Base-by-base conservation (phyloP, 23 tunicate genomes). In the Phallusia fumigata region DNA sequence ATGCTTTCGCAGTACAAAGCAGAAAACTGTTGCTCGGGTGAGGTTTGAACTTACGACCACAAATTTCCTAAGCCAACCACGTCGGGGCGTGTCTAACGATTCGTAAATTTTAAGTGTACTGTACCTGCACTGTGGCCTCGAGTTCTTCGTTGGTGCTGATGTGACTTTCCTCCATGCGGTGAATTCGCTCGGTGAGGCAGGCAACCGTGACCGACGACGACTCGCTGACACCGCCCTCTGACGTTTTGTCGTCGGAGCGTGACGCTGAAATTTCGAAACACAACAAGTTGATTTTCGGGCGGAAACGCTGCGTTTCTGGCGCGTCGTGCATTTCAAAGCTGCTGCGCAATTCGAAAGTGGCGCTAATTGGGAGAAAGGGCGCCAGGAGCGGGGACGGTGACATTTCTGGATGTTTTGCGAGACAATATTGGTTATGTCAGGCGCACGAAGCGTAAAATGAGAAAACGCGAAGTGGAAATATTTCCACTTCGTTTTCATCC, bases 61-160 rank as follows among this genome's bases (percentile, higher is more conserved):
- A n/a, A n/a, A n/a, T n/a, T n/a, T n/a, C n/a, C n/a, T n/a, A n/a
- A n/a, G n/a, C n/a, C n/a, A n/a, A n/a, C n/a, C n/a, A n/a, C n/a
- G n/a, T n/a, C n/a, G n/a, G n/a, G n/a, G n/a, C n/a, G n/a, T n/a
- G n/a, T n/a, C n/a, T n/a, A n/a, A n/a, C n/a, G n/a, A n/a, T n/a
- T 51, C 58, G 15, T 51, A 15, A 16, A 5, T 58, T 58, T 21
- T 24, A 58, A 58, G 69, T 24, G 69, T 58, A 58, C 16, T 58
- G 40, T 52, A 93, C 98, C 86, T 94, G 98, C 79, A 94, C 93
- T 22, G 98, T 94, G 0, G 98, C 98, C 80, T 94, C 98, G 69
- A 94, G 82, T 64, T 94, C 98, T 51, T 94, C 98, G 74, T 89
- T 87, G 8, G 98, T 94, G 79, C 98, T 88, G 51, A 94, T 94